Conservation (phyloP, 2,888 invertebrate genomes). For the Criorhina ranunculi region DNA sequence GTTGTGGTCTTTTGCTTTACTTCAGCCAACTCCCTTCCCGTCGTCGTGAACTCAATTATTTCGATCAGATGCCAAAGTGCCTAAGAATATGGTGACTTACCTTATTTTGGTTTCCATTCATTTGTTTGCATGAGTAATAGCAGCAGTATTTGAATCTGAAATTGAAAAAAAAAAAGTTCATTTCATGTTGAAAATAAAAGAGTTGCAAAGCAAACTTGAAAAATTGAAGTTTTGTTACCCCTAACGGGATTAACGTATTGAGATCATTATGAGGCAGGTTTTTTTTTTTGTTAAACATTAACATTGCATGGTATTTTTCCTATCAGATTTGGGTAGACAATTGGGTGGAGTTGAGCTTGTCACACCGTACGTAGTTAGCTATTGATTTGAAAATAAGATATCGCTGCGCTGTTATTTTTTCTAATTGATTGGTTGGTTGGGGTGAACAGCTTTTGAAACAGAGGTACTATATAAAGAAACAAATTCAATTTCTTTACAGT, state of each 20-base stretch:
- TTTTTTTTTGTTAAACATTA: constrained; percentile 17
- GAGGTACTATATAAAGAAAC: not conserved
- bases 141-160: constrained; percentile 61
- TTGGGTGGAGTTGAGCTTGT: constrained; percentile 59
- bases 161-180: constrained; percentile 22
- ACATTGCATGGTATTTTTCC: constrained; percentile 58
- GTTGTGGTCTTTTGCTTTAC: not conserved
- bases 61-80: constrained; percentile 42
- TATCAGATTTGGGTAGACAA: constrained; percentile 61
- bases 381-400: constrained; percentile 45
- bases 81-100: constrained; percentile 60
- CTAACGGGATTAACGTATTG: constrained; percentile 58
- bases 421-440: constrained; percentile 52
- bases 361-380: constrained; percentile 27
- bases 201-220: constrained; percentile 57
- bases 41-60: constrained; percentile 50
- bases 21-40: not conserved
- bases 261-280: constrained; percentile 30
- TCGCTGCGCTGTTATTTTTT: constrained; percentile 14
- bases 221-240: constrained; percentile 35
- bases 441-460: not conserved
- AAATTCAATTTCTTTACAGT: too few species aligned
- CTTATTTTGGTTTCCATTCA: constrained; percentile 59
- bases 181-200: constrained; percentile 62
- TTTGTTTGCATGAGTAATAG: constrained; percentile 58